Percentiles rank a stretch among this genome's conserved stretches.
These are phyloP conservation scores for Vollenhovia emeryi DNA, from an alignment of 1,140 invertebrate genomes.

Conservation along the genomic window DNA sequence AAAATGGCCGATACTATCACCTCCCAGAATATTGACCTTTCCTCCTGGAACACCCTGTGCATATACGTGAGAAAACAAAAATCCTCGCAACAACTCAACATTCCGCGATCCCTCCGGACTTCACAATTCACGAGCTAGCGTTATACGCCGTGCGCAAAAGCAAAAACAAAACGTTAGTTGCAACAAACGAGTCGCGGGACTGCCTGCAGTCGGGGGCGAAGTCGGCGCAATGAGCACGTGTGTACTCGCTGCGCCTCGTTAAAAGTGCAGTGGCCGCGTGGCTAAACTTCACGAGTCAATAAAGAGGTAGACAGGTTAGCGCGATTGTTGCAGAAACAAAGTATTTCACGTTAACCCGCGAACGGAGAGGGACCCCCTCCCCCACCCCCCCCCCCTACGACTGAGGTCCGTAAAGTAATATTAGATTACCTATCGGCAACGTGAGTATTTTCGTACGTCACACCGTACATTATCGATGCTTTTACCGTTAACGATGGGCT, in stretches of 20 bases:
- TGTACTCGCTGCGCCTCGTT: conserved; percentile 36
- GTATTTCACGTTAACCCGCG: conserved; percentile 39
- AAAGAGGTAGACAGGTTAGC: conserved; percentile 20
- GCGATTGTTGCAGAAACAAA: conserved; percentile 31
- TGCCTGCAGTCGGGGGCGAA: conserved; percentile 17
- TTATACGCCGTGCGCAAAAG: background rate
- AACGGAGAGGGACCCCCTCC: background rate
- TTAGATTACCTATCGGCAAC: conserved; percentile 50
- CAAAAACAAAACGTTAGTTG: conserved; percentile 29
- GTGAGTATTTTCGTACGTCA: conserved; percentile 52
- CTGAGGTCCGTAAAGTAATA: conserved; percentile 46
- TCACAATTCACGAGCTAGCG: conserved; percentile 15
- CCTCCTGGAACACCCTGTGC: no score
- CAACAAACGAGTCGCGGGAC: conserved; percentile 41
- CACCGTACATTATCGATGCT: conserved; percentile 54
- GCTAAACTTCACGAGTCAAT: conserved; percentile 52
- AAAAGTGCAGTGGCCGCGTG: conserved; percentile 38
- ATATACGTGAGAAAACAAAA: conserved; percentile 27
- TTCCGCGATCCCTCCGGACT: conserved; percentile 1
- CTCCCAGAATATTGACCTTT: no score
- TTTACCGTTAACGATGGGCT: conserved; percentile 52
- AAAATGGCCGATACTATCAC: no score
- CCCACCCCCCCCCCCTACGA: conserved; percentile 4
- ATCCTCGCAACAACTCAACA: background rate
- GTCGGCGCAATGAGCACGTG: conserved; percentile 28